These are phyloP conservation scores for Brachymystax lenok DNA, from an alignment of 2,797 vertebrate genomes.

Conservation along the genomic window DNA sequence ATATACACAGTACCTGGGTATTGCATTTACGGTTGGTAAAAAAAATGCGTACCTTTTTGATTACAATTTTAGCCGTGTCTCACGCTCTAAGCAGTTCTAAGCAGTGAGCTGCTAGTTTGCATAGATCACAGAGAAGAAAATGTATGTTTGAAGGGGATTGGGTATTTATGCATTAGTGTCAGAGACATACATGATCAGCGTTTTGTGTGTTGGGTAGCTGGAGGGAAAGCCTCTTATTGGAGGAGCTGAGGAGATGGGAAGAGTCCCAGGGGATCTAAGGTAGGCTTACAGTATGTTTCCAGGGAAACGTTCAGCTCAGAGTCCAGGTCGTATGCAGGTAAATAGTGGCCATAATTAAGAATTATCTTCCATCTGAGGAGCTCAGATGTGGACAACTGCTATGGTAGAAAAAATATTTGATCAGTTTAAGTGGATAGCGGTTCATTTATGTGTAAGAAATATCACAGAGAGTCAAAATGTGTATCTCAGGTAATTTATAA, in stretches of 20 bases:
- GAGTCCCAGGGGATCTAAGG: slow-evolving; percentile 32
- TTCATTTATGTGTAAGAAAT: neutral
- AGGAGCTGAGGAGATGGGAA: slow-evolving; percentile 13
- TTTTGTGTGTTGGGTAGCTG: slow-evolving; percentile 32
- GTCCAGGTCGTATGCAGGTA: slow-evolving; percentile 34
- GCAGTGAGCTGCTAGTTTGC: neutral
- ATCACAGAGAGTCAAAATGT: neutral
- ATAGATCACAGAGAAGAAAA: slow-evolving; percentile 19
- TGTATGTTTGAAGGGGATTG: neutral
- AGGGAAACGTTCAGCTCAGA: slow-evolving; percentile 38
- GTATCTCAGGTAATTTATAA: neutral
- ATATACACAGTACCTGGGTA: neutral
- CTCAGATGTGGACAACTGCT: neutral
- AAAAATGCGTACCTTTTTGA: slow-evolving; percentile 53
- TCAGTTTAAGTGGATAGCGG: neutral
- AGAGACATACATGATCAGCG: slow-evolving; percentile 47
- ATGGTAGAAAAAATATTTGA: slow-evolving; percentile 1
- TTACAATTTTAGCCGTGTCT: slow-evolving; percentile 31
- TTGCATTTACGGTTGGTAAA: slow-evolving; percentile 54
- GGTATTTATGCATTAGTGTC: slow-evolving; percentile 23
- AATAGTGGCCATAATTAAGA: slow-evolving; percentile 38
- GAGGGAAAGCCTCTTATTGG: slow-evolving; percentile 47
- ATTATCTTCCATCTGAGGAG: slow-evolving; percentile 15
- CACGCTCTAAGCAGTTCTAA: neutral
- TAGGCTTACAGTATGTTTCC: slow-evolving; percentile 40